A percentile compares a stretch with the other conserved stretches of the same genome.
Evolutionary conservation across 2,888 invertebrate genomes (phyloP).

Genomic region (Xylota segnis): DNA sequence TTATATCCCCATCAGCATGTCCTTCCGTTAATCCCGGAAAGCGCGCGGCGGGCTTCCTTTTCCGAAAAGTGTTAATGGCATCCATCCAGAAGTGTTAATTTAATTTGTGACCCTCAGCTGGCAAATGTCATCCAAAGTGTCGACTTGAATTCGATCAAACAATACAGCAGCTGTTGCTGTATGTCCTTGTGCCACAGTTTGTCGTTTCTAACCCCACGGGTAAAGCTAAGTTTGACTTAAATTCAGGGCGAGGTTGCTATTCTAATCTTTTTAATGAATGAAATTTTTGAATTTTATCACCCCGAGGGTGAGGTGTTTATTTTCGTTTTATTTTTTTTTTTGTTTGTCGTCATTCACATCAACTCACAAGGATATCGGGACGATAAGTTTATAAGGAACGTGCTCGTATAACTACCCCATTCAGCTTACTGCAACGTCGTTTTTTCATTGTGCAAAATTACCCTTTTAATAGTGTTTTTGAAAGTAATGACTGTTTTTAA

Average conservation of each 20-base stretch:
- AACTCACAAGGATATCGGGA: slow-evolving; percentile 2
- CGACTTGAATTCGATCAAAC: slow-evolving; percentile 75
- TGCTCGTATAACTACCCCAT: slow-evolving; percentile 23
- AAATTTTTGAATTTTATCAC: slow-evolving; percentile 68
- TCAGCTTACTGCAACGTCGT: not conserved
- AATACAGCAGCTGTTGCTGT: slow-evolving; percentile 74
- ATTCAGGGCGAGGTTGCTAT: slow-evolving; percentile 43
- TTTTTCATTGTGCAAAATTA: slow-evolving; percentile 24
- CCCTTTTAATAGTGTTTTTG: slow-evolving; percentile 43
- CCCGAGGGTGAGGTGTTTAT: slow-evolving; percentile 30
- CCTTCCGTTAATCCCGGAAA: slow-evolving; percentile 58
- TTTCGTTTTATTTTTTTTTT: slow-evolving; percentile 1
- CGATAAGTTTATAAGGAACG: slow-evolving; percentile 30
- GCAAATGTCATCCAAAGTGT: slow-evolving; percentile 72
- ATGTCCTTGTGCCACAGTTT: slow-evolving; percentile 44
- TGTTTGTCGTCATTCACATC: not conserved
- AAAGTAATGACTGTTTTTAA: slow-evolving; percentile 47
- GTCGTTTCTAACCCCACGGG: slow-evolving; percentile 19
- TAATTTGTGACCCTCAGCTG: slow-evolving; percentile 76
- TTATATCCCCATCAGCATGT: slow-evolving; percentile 25
- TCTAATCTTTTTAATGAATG: slow-evolving; percentile 69
- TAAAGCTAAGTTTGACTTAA: slow-evolving; percentile 40
- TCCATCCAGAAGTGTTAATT: slow-evolving; percentile 74
- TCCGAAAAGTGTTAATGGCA: slow-evolving; percentile 65
- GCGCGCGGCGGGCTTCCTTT: slow-evolving; percentile 32